Percentiles rank a stretch among this genome's conserved stretches.
Conservation (phyloP, 2,888 invertebrate species). For the Gnatocerus cornutus region DNA sequence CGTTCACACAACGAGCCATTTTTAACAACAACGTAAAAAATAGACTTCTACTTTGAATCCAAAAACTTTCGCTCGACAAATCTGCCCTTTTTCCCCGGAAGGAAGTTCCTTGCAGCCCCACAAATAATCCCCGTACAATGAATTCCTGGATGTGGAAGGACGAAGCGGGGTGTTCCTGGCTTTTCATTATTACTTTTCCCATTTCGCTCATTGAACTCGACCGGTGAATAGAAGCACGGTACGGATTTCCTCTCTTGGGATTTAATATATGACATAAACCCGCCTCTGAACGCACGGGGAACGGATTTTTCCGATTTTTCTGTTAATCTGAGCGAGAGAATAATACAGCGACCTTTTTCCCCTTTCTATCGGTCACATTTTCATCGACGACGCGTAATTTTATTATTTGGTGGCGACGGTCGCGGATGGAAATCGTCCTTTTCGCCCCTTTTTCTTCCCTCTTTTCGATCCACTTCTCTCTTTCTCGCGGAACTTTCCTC, state of each 20-base stretch:
- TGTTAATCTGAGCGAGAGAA: constrained; percentile 24
- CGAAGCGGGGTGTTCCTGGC: constrained; percentile 4
- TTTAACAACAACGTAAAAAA: too few species aligned
- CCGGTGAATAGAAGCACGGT: constrained; percentile 41
- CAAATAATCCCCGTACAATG: constrained; percentile 21
- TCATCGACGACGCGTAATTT: constrained; percentile 37
- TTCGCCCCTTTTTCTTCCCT: constrained; percentile 12
- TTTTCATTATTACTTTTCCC: constrained; percentile 48
- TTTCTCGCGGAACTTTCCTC: constrained; percentile 28
- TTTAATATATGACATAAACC: constrained; percentile 42
- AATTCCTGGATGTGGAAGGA: too few species aligned
- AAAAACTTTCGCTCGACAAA: too few species aligned
- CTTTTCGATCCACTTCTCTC: constrained; percentile 13
- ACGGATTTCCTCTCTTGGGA: constrained; percentile 43
- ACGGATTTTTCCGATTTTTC: constrained; percentile 36
- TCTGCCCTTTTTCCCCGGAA: neutral
- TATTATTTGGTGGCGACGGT: constrained; percentile 34
- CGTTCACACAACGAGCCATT: too few species aligned
- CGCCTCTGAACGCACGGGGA: constrained; percentile 16
- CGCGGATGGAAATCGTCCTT: constrained; percentile 39
- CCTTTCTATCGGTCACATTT: constrained; percentile 23
- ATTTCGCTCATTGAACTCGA: constrained; percentile 45
- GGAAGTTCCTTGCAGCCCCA: constrained; percentile 10
- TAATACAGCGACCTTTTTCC: constrained; percentile 10
- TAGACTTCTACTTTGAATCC: too few species aligned